phyloP scores from a whole-genome alignment of 2,113 vertebrate species.

The Alectura lathami region DNA sequence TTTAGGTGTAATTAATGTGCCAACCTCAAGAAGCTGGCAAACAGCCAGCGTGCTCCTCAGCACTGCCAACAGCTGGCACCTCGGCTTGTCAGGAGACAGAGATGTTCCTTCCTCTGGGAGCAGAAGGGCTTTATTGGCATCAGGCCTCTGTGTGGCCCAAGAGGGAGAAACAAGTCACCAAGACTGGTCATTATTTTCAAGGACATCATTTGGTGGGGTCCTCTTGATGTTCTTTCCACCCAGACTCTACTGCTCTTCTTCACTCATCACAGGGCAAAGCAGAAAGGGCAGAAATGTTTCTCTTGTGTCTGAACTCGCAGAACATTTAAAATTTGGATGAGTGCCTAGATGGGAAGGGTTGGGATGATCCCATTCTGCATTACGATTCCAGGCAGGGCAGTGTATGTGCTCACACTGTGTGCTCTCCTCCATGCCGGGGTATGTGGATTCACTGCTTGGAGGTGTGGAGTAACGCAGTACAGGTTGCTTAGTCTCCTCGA shows the following conservation, averaged over 20 bases:
- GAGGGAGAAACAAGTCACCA: neutral
- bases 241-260: constrained; percentile 1
- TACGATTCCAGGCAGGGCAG: constrained; percentile 1
- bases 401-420: rapidly evolving
- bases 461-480: neutral
- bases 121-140: neutral
- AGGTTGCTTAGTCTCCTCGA: neutral
- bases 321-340: constrained; percentile 30
- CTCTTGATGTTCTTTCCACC: neutral
- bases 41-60: neutral
- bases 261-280: neutral
- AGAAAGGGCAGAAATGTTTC: constrained; percentile 44
- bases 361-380: constrained; percentile 47
- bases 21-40: constrained; percentile 9
- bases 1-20: constrained; percentile 16
- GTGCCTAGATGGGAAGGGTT: constrained; percentile 25
- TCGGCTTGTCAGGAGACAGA: neutral
- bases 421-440: neutral
- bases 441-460: neutral
- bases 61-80: neutral
- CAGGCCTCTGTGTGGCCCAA: neutral
- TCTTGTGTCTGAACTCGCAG: constrained; percentile 17
- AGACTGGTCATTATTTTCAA: neutral
- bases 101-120: neutral
- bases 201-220: neutral